Evolutionary conservation across 2,888 invertebrate genomes (phyloP), one percentile per base, ranked within the genome.

Genomic region (Teinopalpus imperialis): DNA sequence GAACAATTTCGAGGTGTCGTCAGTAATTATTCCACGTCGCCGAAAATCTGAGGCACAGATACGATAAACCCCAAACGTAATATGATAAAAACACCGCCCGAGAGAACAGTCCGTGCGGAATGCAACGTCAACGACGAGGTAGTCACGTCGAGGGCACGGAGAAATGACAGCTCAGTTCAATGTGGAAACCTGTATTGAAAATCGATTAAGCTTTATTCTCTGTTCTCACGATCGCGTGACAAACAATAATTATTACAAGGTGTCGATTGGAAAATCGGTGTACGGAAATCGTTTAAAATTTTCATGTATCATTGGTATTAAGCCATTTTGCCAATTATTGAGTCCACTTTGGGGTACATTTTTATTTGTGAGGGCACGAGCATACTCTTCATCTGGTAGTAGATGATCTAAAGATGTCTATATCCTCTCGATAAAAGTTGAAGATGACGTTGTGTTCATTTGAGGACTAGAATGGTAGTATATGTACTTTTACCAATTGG

Each of bases 211-310:
- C 66, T 71, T 76, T 72, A 74, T 78, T 77, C 77, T 78, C 69
- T 70, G 72, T 65, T 74, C 64, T 65, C 53, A 60, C 63, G 74
- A 74, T 85, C 76, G 85, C 86, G 83, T 87, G 87, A 81, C 79
- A 71, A 61, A 64, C 70, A 65, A 78, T 85, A 86, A 86, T 87
- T 87, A 81, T 71, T 62, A 57, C 53, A 63, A 85, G 83, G 86
- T 87, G 87, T 86, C 81, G 82, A 86, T 81, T 74, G 75, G 81
- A 81, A 81, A 85, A 87, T 77, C 74, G 63, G 66, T 72, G 61
- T 67, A 69, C 71, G 67, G 67, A 69, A 70, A 70, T 65, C 61
- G 73, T 67, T 74, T 70, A 68, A 66, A 73, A 69, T 67, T 74
- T 70, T 64, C 63, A 70, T 71, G 78, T 79, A 82, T 80, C 69